Conservation (phyloP, 2,797 vertebrate species). For the Mormyrops attenuatus region DNA sequence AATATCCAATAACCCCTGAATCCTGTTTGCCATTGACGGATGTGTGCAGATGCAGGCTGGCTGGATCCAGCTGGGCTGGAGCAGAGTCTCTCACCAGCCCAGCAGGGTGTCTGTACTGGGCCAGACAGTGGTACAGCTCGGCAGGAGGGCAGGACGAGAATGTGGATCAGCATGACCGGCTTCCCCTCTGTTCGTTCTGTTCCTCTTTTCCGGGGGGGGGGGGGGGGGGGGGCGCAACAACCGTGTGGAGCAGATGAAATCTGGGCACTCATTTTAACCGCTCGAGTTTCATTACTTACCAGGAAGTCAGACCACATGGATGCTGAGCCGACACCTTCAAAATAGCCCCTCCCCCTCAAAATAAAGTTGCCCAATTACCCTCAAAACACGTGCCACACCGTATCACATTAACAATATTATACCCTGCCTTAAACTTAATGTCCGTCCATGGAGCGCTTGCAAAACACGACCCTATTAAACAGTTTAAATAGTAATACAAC, state of each 20-base stretch:
- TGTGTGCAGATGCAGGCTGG: not conserved
- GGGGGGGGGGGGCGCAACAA: too few species aligned
- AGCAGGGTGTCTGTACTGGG: not conserved
- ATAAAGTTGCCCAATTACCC: not conserved
- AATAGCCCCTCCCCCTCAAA: not conserved
- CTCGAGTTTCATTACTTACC: constrained; percentile 16
- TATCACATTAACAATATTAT: not conserved
- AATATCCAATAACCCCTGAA: not conserved
- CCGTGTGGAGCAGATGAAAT: too few species aligned
- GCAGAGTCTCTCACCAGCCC: not conserved
- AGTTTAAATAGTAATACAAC: not conserved
- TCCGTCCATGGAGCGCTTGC: not conserved
- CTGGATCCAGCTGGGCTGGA: not conserved
- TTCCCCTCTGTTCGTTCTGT: constrained; percentile 16
- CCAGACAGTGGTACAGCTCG: not conserved
- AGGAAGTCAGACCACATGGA: constrained; percentile 21
- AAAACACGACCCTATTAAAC: constrained; percentile 6
- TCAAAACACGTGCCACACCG: not conserved
- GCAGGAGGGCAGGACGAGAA: not conserved
- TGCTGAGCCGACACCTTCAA: not conserved
- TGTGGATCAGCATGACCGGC: constrained; percentile 12
- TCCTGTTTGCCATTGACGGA: not conserved
- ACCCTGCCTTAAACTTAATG: not conserved
- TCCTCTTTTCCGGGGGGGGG: constrained; percentile 8
- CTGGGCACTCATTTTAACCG: too few species aligned